Evolutionary conservation across 2,797 vertebrate genomes (phyloP).

Genomic region (Sternotherus odoratus): DNA sequence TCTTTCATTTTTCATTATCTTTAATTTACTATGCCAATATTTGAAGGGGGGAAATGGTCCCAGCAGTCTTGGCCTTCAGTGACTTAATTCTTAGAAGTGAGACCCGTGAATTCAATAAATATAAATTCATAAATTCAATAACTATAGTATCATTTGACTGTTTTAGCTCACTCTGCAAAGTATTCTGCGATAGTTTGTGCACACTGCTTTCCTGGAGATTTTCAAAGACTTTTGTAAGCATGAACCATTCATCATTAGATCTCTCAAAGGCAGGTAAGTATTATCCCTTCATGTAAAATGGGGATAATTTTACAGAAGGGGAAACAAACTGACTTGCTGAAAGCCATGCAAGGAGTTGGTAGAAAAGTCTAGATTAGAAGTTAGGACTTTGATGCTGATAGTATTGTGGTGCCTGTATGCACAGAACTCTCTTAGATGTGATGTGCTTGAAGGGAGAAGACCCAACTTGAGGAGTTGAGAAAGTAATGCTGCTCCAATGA

Average conservation of each 20-base stretch:
- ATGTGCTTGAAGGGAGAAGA: neutral
- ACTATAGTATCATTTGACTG: neutral
- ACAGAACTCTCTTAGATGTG: accelerated
- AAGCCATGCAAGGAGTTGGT: neutral
- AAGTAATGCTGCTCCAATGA: neutral
- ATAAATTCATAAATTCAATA: neutral
- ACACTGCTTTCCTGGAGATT: accelerated
- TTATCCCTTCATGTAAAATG: neutral
- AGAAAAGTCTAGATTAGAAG: neutral
- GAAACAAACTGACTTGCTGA: neutral
- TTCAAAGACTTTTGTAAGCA: neutral
- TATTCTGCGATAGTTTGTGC: neutral
- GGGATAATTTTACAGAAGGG: neutral
- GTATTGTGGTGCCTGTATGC: accelerated
- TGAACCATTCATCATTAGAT: neutral
- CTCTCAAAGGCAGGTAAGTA: accelerated
- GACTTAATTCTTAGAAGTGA: neutral
- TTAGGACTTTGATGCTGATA: neutral
- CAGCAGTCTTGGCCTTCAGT: neutral
- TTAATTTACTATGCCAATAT: neutral
- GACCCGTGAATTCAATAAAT: neutral
- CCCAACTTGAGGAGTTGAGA: neutral
- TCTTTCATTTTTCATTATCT: neutral
- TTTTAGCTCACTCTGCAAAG: neutral
- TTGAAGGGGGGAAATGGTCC: neutral